These are phyloP conservation scores for Pseudoatta argentina DNA, from an alignment of 1,140 invertebrate species.

Conservation along the genomic window DNA sequence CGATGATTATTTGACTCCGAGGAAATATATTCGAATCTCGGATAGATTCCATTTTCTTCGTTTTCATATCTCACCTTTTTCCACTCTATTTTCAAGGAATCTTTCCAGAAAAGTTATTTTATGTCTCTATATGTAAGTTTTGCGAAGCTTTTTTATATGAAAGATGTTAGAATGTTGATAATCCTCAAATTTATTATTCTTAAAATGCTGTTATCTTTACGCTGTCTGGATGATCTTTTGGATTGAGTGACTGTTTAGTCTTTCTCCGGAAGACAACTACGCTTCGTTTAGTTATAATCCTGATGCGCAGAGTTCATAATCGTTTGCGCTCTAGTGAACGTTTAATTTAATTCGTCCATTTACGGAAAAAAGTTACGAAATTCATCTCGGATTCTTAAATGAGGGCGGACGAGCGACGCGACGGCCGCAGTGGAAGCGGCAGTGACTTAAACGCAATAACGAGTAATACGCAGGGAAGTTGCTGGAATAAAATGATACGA, in stretches of 20 bases:
- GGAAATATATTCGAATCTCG: neutral
- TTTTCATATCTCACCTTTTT: neutral
- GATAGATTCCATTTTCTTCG: neutral
- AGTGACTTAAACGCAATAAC: conserved; percentile 64
- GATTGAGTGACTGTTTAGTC: neutral
- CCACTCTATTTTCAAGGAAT: neutral
- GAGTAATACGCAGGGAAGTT: conserved; percentile 68
- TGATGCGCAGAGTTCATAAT: conserved; percentile 34
- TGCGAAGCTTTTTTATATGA: neutral
- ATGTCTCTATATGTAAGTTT: neutral
- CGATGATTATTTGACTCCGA: conserved; percentile 10
- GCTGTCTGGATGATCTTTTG: conserved; percentile 2
- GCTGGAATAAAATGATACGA: conserved; percentile 74
- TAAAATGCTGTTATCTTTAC: neutral
- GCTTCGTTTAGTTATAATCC: conserved; percentile 34
- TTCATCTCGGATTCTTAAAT: conserved; percentile 54
- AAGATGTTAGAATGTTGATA: neutral
- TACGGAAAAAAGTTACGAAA: conserved; percentile 49
- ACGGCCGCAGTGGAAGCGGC: conserved; percentile 43
- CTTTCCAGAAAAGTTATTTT: neutral
- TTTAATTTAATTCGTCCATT: conserved; percentile 52
- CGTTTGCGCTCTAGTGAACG: conserved; percentile 24
- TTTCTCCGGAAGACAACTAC: neutral
- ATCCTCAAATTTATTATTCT: neutral
- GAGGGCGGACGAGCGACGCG: conserved; percentile 43